Evolutionary conservation across 2,888 invertebrate species (phyloP), one percentile per base, ranked within the genome.

Genomic region (Eudemis profundana): DNA sequence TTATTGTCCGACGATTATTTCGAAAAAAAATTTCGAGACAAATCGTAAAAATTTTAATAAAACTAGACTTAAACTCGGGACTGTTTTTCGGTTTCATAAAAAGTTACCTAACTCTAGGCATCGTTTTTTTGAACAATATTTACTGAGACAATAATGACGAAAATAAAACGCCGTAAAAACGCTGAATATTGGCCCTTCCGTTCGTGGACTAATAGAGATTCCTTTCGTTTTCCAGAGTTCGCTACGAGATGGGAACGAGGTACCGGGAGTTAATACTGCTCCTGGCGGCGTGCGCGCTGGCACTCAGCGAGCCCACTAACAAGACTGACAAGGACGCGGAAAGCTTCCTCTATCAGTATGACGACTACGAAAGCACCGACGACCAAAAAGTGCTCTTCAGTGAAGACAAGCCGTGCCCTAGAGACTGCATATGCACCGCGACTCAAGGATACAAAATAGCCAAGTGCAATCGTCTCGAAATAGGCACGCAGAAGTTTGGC

Each of bases 391-490:
- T 89, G 19, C 82, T 92, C 59, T 90, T 86, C 78, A 92, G 83
- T 72, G 91, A 90, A 74, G 86, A 90, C 79, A 90, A 79, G 70
- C 93, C 93, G 63, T 95, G 95, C 77, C 94, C 95, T 57, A 91
- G 94, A 76, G 93, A 94, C 79, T 95, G 95, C 83, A 86, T 93
- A 72, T 95, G 95, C 79, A 89, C 91, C 73, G 92, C 93, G 76
- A 93, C 93, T 69, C 94, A 93, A 77, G 93, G 93, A 79, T 94
- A 93, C 81, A 86, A 93, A 76, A 94, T 93, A 78, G 95, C 93
- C 70, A 95, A 94, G 78, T 96, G 96, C 90, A 94, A 93, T 80
- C 93, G 95, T 79, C 89, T 96, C 76, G 94, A 95, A 83, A 85
- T 94, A 64, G 94, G 94, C 54, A 93, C 93, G 40, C 95, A 95